Evolutionary conservation across 2,888 invertebrate species (phyloP).

Genomic region (Philaethria dido): DNA sequence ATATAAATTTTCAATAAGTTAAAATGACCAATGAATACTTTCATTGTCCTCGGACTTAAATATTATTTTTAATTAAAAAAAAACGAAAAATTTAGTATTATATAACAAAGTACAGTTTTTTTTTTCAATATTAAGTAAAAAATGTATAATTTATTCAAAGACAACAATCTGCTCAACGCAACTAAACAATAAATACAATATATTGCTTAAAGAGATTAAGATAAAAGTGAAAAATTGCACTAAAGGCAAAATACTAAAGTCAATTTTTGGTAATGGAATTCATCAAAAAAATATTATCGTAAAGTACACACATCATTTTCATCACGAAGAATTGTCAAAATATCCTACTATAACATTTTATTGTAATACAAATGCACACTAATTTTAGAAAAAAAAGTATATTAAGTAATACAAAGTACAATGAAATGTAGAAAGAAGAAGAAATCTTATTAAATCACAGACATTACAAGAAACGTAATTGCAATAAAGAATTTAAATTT

Average conservation of each 20-base stretch:
- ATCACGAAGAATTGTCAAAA: not conserved
- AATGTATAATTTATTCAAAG: not conserved
- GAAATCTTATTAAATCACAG: not conserved
- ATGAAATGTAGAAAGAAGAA: not conserved
- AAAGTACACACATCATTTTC: not conserved
- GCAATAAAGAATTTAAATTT: not conserved
- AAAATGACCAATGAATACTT: conserved; percentile 17
- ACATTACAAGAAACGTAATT: not conserved
- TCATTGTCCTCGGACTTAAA: conserved; percentile 6
- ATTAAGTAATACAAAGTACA: too few relatives aligned
- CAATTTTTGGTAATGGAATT: not conserved
- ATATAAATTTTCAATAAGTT: conserved; percentile 27
- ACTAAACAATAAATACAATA: not conserved
- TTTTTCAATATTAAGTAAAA: not conserved
- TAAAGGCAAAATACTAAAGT: not conserved
- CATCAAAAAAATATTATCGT: not conserved
- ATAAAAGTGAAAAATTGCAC: not conserved
- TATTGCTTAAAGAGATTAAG: not conserved
- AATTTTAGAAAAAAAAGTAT: too few relatives aligned
- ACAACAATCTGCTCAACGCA: not conserved
- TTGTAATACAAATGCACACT: not conserved
- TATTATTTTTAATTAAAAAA: not conserved
- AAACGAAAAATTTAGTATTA: conserved; percentile 1
- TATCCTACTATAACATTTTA: not conserved
- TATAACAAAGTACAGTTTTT: not conserved